phyloP scores from a whole-genome alignment of 2,797 vertebrate species.

The Tragopan temminckii region DNA sequence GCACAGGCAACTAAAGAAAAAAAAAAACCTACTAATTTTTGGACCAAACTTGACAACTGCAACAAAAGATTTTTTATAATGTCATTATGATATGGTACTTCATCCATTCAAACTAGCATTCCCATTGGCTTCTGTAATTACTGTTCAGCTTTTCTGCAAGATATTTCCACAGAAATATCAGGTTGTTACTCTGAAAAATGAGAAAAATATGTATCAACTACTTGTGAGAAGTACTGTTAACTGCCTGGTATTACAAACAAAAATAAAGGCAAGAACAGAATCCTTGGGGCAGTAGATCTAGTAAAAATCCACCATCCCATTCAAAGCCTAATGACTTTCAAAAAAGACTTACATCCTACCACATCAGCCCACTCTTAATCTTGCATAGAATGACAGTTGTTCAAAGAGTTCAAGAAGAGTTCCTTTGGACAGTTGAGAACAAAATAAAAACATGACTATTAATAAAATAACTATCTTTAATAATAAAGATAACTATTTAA shows the following conservation, averaged over 20 bases:
- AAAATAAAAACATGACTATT: neutral
- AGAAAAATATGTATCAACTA: neutral
- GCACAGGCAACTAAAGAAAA: constrained; percentile 1
- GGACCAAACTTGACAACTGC: neutral
- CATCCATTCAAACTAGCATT: neutral
- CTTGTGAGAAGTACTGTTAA: neutral
- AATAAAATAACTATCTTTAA: neutral
- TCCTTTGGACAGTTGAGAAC: neutral
- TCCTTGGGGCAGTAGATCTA: neutral
- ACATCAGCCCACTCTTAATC: neutral
- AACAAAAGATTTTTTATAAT: constrained; percentile 39
- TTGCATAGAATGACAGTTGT: neutral
- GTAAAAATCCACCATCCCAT: neutral
- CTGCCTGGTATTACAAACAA: neutral
- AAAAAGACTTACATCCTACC: neutral
- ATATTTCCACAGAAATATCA: neutral
- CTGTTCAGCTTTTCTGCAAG: constrained; percentile 10
- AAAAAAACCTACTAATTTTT: constrained; percentile 51
- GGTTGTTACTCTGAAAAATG: neutral
- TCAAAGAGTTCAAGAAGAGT: neutral
- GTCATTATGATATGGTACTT: neutral
- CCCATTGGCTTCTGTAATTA: neutral
- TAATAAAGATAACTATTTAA: neutral
- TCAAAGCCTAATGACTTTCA: neutral
- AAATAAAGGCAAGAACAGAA: neutral